Evolutionary conservation across 2,113 vertebrate genomes (phyloP).

Genomic region (Chlorodrepanis virens): DNA sequence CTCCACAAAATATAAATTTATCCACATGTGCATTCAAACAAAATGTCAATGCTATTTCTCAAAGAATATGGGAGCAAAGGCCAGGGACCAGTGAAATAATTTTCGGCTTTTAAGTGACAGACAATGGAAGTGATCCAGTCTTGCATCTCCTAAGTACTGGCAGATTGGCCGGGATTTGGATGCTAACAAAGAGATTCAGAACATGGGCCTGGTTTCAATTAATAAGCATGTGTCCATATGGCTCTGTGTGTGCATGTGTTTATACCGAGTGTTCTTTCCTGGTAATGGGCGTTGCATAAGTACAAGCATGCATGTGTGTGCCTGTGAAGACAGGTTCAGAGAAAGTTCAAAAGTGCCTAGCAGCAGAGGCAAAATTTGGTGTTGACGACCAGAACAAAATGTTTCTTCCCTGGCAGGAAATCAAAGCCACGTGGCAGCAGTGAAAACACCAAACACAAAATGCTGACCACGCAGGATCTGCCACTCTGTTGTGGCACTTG

Average conservation of each 20-base stretch:
- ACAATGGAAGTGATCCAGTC: conserved; percentile 36
- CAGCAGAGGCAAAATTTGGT: not conserved
- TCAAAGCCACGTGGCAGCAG: rapidly evolving
- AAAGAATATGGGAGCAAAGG: not conserved
- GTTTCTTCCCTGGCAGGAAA: not conserved
- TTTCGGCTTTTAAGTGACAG: conserved; percentile 41
- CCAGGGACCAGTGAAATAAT: not conserved
- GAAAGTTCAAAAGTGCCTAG: not conserved
- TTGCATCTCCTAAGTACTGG: conserved; percentile 1
- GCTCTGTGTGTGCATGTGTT: conserved; percentile 7
- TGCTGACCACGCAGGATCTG: rapidly evolving
- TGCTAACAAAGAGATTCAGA: conserved; percentile 24
- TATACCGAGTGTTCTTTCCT: not conserved
- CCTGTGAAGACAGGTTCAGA: not conserved
- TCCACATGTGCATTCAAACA: not conserved
- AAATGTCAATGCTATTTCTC: not conserved
- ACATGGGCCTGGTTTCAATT: conserved; percentile 31
- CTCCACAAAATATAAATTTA: not conserved
- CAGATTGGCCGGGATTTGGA: conserved; percentile 15
- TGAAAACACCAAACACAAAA: not conserved
- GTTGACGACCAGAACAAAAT: not conserved
- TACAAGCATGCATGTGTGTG: not conserved
- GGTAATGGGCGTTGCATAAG: not conserved
- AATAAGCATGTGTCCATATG: conserved; percentile 30
- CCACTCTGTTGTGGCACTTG: not conserved